Percentiles rank a stretch among this genome's conserved stretches.
Conservation (phyloP, 2,888 invertebrate species). For the Helobdella robusta region DNA sequence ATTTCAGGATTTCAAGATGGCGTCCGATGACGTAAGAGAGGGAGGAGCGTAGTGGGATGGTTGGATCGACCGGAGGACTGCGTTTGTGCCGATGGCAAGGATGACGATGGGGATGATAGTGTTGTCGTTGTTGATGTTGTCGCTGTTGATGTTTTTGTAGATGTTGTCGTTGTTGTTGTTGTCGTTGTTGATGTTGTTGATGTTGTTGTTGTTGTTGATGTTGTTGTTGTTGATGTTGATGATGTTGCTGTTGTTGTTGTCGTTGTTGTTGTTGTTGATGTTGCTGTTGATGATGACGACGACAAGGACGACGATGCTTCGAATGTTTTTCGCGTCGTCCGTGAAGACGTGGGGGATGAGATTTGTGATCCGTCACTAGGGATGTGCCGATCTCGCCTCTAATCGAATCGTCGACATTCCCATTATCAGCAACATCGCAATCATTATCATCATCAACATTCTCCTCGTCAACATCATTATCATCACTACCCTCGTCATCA, state of each 20-base stretch:
- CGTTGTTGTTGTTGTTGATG: conserved; percentile 19
- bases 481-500: background rate
- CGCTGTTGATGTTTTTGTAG: background rate
- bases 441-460: conserved; percentile 12
- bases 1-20: conserved; percentile 5
- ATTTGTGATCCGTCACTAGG: background rate
- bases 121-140: no score
- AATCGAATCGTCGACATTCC: background rate
- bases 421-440: conserved; percentile 9
- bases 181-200: no score
- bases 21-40: background rate
- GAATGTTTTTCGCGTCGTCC: conserved; percentile 1
- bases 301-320: conserved; percentile 17
- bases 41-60: background rate
- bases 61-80: background rate
- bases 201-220: background rate
- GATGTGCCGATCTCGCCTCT: background rate
- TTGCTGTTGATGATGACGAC: conserved; percentile 24
- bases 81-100: background rate
- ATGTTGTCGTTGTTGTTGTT: background rate
- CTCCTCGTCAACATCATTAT: conserved; percentile 12
- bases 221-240: background rate
- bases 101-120: conserved; percentile 3
- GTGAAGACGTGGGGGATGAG: conserved; percentile 8
- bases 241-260: background rate